Conservation (phyloP, 1,140 invertebrate species). For the Megathymus violae region DNA sequence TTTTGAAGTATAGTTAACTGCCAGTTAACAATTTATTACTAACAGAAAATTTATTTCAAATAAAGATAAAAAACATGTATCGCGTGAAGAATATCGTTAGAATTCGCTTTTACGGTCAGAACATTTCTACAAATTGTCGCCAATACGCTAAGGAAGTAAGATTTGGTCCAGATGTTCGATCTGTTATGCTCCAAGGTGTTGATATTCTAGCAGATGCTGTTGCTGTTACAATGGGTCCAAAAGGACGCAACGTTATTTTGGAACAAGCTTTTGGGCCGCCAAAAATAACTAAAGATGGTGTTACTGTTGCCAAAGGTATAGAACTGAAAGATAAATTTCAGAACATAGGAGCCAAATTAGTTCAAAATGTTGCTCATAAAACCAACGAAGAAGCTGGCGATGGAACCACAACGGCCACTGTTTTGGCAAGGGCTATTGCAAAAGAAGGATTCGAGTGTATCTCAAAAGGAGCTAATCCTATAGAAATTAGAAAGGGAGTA, state of each 20-base stretch:
- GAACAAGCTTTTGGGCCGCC: slow-evolving; percentile 99
- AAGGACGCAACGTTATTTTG: slow-evolving; percentile 99
- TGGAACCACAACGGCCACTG: slow-evolving; percentile 99
- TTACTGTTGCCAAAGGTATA: slow-evolving; percentile 99
- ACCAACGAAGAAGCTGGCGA: slow-evolving; percentile 99
- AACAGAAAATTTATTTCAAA: too few relatives aligned
- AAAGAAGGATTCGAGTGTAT: slow-evolving; percentile 99
- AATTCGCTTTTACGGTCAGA: too few relatives aligned
- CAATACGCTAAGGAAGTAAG: slow-evolving; percentile 99
- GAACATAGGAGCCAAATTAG: slow-evolving; percentile 99
- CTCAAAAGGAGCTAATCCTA: slow-evolving; percentile 98
- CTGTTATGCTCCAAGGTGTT: slow-evolving; percentile 98
- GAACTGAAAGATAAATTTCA: slow-evolving; percentile 99
- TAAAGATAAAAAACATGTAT: too few relatives aligned
- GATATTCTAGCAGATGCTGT: slow-evolving; percentile 99
- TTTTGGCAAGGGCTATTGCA: slow-evolving; percentile 98
- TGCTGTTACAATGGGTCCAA: slow-evolving; percentile 99
- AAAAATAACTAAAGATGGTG: slow-evolving; percentile 99
- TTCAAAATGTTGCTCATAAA: slow-evolving; percentile 99
- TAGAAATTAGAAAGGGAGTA: slow-evolving; percentile 98
- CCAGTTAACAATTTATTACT: too few relatives aligned
- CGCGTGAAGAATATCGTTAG: too few relatives aligned
- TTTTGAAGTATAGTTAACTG: slow-evolving; percentile 2
- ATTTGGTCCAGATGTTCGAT: slow-evolving; percentile 98
- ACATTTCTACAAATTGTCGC: too few relatives aligned